Conservation (phyloP, 2,797 vertebrate genomes). For the Spea hammondii region DNA sequence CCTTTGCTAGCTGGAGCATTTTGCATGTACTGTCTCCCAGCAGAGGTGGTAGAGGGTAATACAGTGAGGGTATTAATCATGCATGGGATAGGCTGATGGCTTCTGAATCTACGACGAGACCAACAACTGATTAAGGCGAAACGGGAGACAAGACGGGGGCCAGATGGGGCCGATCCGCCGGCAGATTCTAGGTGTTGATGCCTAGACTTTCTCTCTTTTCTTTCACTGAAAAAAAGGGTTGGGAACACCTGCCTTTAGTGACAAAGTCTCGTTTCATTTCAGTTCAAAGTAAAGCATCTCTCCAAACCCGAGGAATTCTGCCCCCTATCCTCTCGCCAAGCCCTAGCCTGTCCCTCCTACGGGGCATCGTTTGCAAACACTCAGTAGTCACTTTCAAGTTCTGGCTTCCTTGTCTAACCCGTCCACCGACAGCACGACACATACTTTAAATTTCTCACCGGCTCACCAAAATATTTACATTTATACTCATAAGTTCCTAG, state of each 20-base stretch:
- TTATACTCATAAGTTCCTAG: not conserved
- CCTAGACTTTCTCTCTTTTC: slow-evolving; percentile 31
- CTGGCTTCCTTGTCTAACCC: not conserved
- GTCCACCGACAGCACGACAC: not conserved
- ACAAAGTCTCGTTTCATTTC: slow-evolving; percentile 21
- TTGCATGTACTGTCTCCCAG: too few relatives aligned
- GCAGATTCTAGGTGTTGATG: not conserved
- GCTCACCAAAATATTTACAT: not conserved
- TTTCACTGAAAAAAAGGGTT: slow-evolving; percentile 21
- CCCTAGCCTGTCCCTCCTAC: slow-evolving; percentile 12
- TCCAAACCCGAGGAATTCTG: slow-evolving; percentile 14
- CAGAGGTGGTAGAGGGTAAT: too few relatives aligned
- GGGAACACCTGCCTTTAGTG: slow-evolving; percentile 41
- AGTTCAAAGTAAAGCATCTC: slow-evolving; percentile 1
- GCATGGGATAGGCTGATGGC: too few relatives aligned
- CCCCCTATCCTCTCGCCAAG: slow-evolving; percentile 3
- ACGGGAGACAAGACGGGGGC: too few relatives aligned
- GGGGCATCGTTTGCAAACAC: slow-evolving; percentile 16
- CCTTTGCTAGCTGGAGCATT: too few relatives aligned
- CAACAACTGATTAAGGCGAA: too few relatives aligned
- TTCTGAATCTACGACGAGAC: too few relatives aligned
- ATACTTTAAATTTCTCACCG: not conserved
- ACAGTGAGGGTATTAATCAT: too few relatives aligned
- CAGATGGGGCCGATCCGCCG: too few relatives aligned
- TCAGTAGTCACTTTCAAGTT: slow-evolving; percentile 18